Conservation (phyloP, 1,140 invertebrate species). For the Araneus ventricosus region DNA sequence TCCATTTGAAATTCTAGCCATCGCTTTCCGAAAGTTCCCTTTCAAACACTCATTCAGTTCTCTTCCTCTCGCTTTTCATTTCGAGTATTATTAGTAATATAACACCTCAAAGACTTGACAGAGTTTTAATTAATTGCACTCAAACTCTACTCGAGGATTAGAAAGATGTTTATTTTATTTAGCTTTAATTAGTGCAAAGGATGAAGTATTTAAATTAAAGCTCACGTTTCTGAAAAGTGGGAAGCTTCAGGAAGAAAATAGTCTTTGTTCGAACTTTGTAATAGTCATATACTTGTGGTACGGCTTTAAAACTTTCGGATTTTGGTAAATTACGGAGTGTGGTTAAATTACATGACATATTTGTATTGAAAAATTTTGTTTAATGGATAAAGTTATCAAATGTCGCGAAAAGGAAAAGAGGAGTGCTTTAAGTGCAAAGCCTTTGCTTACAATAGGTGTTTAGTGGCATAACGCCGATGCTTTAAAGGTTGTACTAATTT, state of each 20-base stretch:
- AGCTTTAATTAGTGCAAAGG: conserved; percentile 37
- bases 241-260: conserved; percentile 14
- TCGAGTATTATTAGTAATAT: conserved; percentile 52
- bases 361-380: background rate
- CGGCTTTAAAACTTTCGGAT: background rate
- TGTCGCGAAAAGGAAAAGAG: background rate
- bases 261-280: background rate
- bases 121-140: conserved; percentile 57
- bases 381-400: background rate
- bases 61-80: background rate
- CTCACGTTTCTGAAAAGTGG: conserved; percentile 21
- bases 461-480: background rate
- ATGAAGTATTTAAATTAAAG: conserved; percentile 30
- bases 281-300: background rate
- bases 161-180: conserved; percentile 51
- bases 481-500: too few species aligned
- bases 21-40: background rate
- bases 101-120: conserved; percentile 56
- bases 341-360: background rate
- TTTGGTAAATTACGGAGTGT: background rate
- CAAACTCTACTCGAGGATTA: conserved; percentile 50
- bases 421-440: background rate
- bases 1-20: background rate
- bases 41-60: background rate
- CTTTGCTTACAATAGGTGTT: background rate